Conservation (phyloP, 2,888 invertebrate genomes). For the Pristionchus maxplancki region DNA sequence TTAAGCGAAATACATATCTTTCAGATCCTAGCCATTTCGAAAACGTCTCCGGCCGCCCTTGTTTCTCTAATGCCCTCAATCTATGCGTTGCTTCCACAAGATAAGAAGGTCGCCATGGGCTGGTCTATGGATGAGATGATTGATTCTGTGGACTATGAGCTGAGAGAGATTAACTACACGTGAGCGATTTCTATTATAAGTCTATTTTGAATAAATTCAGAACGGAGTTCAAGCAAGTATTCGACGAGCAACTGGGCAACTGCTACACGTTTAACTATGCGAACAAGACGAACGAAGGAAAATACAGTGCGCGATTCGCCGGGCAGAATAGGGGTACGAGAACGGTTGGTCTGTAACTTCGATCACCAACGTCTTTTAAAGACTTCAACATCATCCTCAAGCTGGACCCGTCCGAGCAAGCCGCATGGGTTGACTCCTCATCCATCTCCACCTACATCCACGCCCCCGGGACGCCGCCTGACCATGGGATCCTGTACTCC, state of each 20-base stretch:
- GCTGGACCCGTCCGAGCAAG: neutral
- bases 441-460: slow-evolving; percentile 11
- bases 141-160: slow-evolving; percentile 3
- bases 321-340: neutral
- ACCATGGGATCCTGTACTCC: neutral
- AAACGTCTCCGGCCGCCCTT: neutral
- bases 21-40: neutral
- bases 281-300: neutral
- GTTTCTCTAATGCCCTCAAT: neutral
- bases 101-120: neutral
- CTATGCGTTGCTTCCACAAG: neutral
- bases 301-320: neutral
- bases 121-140: neutral
- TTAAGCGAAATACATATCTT: neutral
- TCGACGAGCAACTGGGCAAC: slow-evolving; percentile 12
- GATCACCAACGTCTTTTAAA: too few relatives aligned
- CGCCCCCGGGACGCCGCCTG: slow-evolving; percentile 5
- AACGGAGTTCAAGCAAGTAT: neutral
- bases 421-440: neutral
- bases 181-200: neutral
- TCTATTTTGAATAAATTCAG: neutral
- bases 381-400: neutral
- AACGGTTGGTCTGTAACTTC: too few relatives aligned
- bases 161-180: neutral
- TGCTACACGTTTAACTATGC: slow-evolving; percentile 46